phyloP scores from a whole-genome alignment of 37 sponge, comb jelly and placozoan species.

The Agelas oroides region DNA sequence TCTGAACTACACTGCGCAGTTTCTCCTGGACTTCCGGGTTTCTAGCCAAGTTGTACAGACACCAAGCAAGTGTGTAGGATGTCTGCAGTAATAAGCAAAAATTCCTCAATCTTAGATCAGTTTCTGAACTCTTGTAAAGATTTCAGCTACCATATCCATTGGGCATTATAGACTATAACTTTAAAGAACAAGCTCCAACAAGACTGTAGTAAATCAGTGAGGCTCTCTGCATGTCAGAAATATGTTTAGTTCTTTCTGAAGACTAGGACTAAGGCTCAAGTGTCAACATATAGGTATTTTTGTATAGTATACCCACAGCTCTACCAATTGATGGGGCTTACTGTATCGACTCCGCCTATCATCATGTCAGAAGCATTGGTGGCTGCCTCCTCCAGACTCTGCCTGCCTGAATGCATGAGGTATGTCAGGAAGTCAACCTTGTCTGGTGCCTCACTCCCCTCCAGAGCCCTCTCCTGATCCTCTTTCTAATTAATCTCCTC shows the following conservation, averaged over 20 bases:
- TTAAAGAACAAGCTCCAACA: too few species aligned
- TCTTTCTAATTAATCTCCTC: slow-evolving; percentile 15
- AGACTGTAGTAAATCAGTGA: too few species aligned
- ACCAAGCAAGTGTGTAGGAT: slow-evolving; percentile 44
- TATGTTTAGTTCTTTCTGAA: too few species aligned
- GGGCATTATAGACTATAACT: too few species aligned
- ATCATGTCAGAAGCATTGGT: slow-evolving; percentile 26
- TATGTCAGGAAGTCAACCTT: slow-evolving; percentile 29
- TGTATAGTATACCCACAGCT: too few species aligned
- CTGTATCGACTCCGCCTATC: background rate
- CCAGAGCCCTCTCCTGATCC: background rate
- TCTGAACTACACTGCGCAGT: slow-evolving; percentile 31
- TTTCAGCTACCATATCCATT: too few species aligned
- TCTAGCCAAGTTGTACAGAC: slow-evolving; percentile 46
- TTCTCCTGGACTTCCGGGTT: slow-evolving; percentile 43
- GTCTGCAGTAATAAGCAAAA: slow-evolving; percentile 28
- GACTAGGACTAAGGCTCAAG: too few species aligned
- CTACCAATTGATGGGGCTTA: background rate
- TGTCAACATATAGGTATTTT: too few species aligned
- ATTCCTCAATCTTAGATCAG: too few species aligned
- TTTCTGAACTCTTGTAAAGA: too few species aligned
- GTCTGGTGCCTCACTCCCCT: slow-evolving; percentile 2
- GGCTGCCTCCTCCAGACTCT: background rate
- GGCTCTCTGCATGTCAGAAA: too few species aligned
- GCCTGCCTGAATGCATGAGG: slow-evolving; percentile 23